phyloP scores from a whole-genome alignment of 1,140 invertebrate species.

The Anadara kagoshimensis region DNA sequence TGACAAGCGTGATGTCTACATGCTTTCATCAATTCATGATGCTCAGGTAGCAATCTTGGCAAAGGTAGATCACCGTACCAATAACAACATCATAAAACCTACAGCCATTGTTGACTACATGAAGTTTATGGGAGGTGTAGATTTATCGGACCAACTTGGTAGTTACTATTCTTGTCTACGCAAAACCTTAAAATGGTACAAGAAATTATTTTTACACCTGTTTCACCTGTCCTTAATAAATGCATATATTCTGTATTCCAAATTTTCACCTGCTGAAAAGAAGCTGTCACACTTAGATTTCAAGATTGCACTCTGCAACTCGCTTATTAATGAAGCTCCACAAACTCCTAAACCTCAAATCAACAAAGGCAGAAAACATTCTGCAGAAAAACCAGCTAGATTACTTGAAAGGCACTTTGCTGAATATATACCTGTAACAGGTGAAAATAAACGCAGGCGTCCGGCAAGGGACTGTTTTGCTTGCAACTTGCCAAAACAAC shows the following conservation, averaged over 20 bases:
- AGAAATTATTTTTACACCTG: slow-evolving; percentile 21
- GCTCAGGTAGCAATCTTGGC: slow-evolving; percentile 3
- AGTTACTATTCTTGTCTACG: slow-evolving; percentile 17
- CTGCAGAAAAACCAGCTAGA: slow-evolving; percentile 3
- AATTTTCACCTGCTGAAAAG: slow-evolving; percentile 4
- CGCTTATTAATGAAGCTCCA: background rate
- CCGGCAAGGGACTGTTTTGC: slow-evolving; percentile 25
- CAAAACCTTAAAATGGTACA: slow-evolving; percentile 23
- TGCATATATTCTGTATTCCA: slow-evolving; percentile 8
- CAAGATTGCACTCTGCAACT: background rate
- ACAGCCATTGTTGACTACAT: slow-evolving; percentile 9
- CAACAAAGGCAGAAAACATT: slow-evolving; percentile 15
- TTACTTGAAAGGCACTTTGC: slow-evolving; percentile 11
- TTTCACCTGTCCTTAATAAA: slow-evolving; percentile 7
- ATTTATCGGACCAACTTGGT: slow-evolving; percentile 20
- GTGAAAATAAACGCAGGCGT: slow-evolving; percentile 6
- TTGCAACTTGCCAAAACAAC: background rate
- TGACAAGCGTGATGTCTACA: slow-evolving; percentile 39
- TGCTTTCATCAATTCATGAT: slow-evolving; percentile 33
- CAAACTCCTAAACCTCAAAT: background rate
- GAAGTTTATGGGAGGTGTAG: slow-evolving; percentile 33
- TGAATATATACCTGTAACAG: slow-evolving; percentile 7
- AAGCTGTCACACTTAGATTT: background rate
- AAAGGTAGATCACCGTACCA: slow-evolving; percentile 10
- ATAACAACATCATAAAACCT: slow-evolving; percentile 16